These are phyloP conservation scores for Stylophora pistillata DNA, from an alignment of 64 coral and sea anemone species.

Conservation along the genomic window DNA sequence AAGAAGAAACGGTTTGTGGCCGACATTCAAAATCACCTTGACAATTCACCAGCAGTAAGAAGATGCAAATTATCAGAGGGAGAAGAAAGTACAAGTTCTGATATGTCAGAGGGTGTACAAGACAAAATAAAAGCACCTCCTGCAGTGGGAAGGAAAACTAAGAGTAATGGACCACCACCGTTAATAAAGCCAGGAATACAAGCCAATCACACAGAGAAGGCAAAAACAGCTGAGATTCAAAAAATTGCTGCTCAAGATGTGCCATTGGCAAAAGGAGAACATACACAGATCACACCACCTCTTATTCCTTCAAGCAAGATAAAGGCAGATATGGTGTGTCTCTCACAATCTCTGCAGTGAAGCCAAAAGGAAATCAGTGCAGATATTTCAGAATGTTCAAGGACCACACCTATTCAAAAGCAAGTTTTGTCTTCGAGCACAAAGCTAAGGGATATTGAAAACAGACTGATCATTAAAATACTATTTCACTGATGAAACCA, in stretches of 20 bases:
- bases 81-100: conserved; percentile 74
- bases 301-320: conserved; percentile 33
- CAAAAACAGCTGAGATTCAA: conserved; percentile 10
- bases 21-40: conserved; percentile 60
- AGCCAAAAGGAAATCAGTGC: background rate
- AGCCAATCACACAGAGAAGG: background rate
- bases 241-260: background rate
- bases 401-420: conserved; percentile 13
- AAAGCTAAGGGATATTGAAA: background rate
- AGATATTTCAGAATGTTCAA: conserved; percentile 21
- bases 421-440: background rate
- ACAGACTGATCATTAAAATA: background rate
- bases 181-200: conserved; percentile 45
- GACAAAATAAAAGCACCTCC: conserved; percentile 7
- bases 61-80: conserved; percentile 69
- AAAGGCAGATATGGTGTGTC: background rate
- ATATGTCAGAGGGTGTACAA: conserved; percentile 64
- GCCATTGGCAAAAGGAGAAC: background rate
- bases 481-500: background rate
- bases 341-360: background rate
- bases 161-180: conserved; percentile 28
- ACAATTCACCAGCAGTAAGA: conserved; percentile 30
- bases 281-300: conserved; percentile 37
- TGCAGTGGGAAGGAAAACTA: background rate
- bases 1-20: conserved; percentile 71